Base-by-base conservation (phyloP, 2,888 invertebrate species). In the Piscicola geometra region DNA sequence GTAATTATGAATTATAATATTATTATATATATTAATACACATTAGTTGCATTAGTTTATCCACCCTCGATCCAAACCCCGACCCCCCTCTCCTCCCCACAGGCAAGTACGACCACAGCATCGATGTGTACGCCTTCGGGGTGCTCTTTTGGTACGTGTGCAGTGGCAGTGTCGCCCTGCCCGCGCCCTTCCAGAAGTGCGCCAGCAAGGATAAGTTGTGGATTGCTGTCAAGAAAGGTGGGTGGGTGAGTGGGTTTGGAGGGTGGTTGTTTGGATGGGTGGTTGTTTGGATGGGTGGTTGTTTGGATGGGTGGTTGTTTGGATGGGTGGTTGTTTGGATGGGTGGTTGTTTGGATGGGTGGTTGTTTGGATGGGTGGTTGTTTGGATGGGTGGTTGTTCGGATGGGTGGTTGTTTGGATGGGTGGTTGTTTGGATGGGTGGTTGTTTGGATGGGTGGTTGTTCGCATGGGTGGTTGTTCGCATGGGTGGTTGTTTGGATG, bases 61-160 rank as follows among this genome's bases (percentile, higher is more conserved):
- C n/a, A n/a, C n/a, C n/a, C n/a, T n/a, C n/a, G n/a, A n/a, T n/a
- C n/a, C n/a, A n/a, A n/a, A n/a, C n/a, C n/a, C n/a, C n/a, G n/a
- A n/a, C n/a, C n/a, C n/a, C n/a, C 64, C 64, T 12, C 9, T 5
- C 64, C 64, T 12, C 64, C 5, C n/a, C 64, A 28, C 67, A 67
- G 73, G 73, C 21, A 73, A 52, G 64, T 93, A 93, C 82, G 91
- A 92, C 83, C 90, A 90, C 78, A 90, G 90, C 77, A 93, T 94
- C 12, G 93, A 94, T 82, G 91, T 93, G 0, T 94, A 93, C 83
- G 93, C 93, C 0, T 93, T 94, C 83, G 93, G 93, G 3, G 91
- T 94, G 77, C 86, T 93, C 60, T 93, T 93, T 86, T 93, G 93
- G 93, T 93, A 93, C 81, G 89, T 93, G 75, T 93, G 93, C 84